Percentiles rank a stretch among this genome's conserved stretches.
Conservation (phyloP, 2,888 invertebrate species). For the Lasioglossum morio region DNA sequence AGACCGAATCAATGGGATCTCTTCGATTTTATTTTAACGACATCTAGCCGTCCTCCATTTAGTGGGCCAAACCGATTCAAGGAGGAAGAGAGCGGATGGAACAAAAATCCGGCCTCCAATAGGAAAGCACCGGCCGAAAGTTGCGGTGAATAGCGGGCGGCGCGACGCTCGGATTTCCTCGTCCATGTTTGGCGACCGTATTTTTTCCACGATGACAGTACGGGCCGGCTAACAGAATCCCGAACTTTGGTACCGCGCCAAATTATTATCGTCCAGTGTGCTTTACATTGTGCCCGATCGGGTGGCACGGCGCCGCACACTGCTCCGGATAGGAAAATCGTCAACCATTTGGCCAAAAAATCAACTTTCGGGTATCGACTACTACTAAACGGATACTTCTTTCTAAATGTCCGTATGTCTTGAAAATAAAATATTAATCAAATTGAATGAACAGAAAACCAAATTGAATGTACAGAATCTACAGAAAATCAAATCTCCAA, state of each 20-base stretch:
- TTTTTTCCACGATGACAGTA: slow-evolving; percentile 75
- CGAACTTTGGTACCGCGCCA: slow-evolving; percentile 78
- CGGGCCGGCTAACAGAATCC: slow-evolving; percentile 75
- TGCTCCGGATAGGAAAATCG: not conserved
- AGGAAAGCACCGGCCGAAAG: slow-evolving; percentile 36
- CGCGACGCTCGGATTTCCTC: slow-evolving; percentile 62
- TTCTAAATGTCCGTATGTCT: not conserved
- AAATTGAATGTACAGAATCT: too few relatives aligned
- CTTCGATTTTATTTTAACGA: slow-evolving; percentile 16
- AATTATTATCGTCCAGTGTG: slow-evolving; percentile 75
- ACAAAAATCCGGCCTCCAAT: slow-evolving; percentile 46
- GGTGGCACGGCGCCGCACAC: slow-evolving; percentile 34
- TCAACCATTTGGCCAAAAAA: not conserved
- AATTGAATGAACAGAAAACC: not conserved
- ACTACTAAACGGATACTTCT: not conserved
- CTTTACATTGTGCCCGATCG: slow-evolving; percentile 73
- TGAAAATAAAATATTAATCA: not conserved
- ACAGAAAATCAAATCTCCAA: not conserved
- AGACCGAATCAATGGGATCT: not conserved
- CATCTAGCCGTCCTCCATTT: not conserved
- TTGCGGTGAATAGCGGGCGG: slow-evolving; percentile 62
- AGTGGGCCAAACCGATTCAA: slow-evolving; percentile 23
- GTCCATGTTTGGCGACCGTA: slow-evolving; percentile 74
- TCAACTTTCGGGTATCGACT: not conserved
- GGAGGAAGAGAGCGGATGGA: slow-evolving; percentile 1